Evolutionary conservation across 2,797 vertebrate species (phyloP), one percentile per base, ranked within the genome.

Genomic region (Sarcophilus harrisii): DNA sequence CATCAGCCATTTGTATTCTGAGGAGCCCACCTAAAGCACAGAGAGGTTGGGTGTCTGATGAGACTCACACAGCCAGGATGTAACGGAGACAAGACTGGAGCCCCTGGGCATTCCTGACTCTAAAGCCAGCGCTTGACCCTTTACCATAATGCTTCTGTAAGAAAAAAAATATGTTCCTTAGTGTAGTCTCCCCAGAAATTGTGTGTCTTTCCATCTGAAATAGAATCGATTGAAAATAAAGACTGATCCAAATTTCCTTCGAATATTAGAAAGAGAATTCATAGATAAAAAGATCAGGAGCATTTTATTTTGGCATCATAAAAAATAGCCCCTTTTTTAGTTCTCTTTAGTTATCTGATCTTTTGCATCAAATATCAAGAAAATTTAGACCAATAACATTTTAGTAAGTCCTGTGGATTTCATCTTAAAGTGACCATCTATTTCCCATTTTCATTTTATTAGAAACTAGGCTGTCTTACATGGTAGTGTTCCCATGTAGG

Each of bases 401-500:
- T 18, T 66, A 16, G 14, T n/a, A n/a, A 66, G 32, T 66, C 14
- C 32, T n/a, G 14, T n/a, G 5, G 5, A n/a, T 32, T n/a, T 66
- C 32, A 66, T 30, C 32, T n/a, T 66, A n/a, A n/a, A 16, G 16
- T 66, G 8, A 27, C 45, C 32, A 93, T 93, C 32, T 81, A 93
- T 66, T 62, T 62, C 11, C 29, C n/a, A 57, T 81, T 32, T 92
- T 90, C 81, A 93, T 94, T 81, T 21, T 38, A 16, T 90, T 73
- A 32, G n/a, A 18, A 73, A 38, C 21, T 4, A 73, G n/a, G 62
- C 5, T 27, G 57, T 95, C 62, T 30, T 9, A 32, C 57, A 13
- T 87, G 18, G 24, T 58, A 87, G 92, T 93, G 49, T 32, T 5
- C 90, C 91, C 81, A 32, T 91, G 92, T 91, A 16, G 91, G 90